Conservation (phyloP, 2,888 invertebrate genomes). For the Drosophila nr. perissopoda region DNA sequence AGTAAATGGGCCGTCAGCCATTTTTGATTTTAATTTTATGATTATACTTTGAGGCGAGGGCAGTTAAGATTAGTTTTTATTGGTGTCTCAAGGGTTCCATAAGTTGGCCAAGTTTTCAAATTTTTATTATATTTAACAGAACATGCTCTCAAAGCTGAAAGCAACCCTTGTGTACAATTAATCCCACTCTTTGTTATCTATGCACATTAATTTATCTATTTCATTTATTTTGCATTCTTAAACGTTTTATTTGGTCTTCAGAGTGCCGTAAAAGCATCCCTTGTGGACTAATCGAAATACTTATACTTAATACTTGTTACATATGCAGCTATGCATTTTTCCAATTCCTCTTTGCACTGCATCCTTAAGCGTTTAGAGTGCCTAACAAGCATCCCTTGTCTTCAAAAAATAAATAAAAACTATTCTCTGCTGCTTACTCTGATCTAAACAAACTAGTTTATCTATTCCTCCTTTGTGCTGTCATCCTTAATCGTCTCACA, state of each 20-base stretch:
- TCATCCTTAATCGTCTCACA: background rate
- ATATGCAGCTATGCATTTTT: background rate
- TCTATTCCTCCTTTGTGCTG: background rate
- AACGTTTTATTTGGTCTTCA: background rate
- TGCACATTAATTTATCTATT: background rate
- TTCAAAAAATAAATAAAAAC: rapidly evolving
- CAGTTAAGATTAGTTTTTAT: conserved; percentile 25
- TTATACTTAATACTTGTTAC: background rate
- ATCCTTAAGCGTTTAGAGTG: background rate
- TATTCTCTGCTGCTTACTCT: background rate
- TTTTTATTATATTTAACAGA: conserved; percentile 2
- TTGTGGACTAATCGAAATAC: background rate
- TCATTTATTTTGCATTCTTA: background rate
- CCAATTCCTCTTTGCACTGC: background rate
- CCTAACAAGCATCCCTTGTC: too few relatives aligned
- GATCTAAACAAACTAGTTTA: background rate
- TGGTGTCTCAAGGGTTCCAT: conserved; percentile 9
- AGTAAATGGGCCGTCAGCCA: conserved; percentile 45
- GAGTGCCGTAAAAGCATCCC: background rate
- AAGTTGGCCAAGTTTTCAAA: conserved; percentile 18
- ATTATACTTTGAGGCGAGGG: conserved; percentile 31
- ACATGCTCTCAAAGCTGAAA: background rate
- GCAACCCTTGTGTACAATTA: background rate
- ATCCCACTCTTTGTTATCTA: background rate
- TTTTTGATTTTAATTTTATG: conserved; percentile 37